Evolutionary conservation across 2,888 invertebrate species (phyloP).

Genomic region (Hypomecis punctinalis): DNA sequence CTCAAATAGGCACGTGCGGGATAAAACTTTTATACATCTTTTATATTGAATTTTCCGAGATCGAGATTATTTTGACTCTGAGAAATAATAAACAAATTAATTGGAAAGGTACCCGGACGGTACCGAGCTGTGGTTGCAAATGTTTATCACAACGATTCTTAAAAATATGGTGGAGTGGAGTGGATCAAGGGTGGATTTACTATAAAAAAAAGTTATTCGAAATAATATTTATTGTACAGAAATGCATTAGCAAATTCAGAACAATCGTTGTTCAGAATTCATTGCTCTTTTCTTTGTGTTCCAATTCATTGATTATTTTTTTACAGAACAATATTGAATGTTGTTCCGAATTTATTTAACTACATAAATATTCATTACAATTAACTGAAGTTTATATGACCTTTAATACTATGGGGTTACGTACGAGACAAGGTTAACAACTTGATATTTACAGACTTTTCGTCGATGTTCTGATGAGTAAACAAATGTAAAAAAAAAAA

Average conservation of each 20-base stretch:
- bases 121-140: no score
- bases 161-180: no score
- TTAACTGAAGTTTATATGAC: background rate
- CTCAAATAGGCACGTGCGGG: constrained; percentile 9
- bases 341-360: background rate
- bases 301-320: background rate
- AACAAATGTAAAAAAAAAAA: no score
- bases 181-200: no score
- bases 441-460: background rate
- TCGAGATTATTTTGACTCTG: constrained; percentile 26
- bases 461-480: background rate
- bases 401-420: background rate
- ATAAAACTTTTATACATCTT: constrained; percentile 18
- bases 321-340: background rate
- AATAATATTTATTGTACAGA: no score
- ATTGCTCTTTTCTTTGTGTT: no score
- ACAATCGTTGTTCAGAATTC: no score
- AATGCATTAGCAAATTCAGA: no score
- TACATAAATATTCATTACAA: no score
- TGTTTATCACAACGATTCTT: no score
- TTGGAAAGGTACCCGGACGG: no score
- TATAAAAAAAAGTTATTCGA: no score
- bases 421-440: constrained; percentile 6
- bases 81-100: background rate
- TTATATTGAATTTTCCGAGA: constrained; percentile 26